Evolutionary conservation across 2,797 vertebrate genomes (phyloP).

Genomic region (Paratrypauchen microcephalus): DNA sequence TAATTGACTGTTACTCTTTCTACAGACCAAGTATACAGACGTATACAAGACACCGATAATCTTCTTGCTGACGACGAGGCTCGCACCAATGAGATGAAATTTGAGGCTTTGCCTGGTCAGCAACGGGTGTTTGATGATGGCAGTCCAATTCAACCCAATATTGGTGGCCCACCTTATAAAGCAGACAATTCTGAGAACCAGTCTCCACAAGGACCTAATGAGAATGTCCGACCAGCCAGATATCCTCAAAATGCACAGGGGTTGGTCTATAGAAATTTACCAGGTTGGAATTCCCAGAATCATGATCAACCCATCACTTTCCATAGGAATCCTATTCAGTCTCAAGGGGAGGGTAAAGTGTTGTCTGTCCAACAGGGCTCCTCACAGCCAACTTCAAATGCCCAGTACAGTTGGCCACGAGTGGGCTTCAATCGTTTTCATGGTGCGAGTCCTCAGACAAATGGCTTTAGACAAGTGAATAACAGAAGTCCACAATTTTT

Average conservation of each 20-base stretch:
- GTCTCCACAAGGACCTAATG: background rate
- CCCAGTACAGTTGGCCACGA: background rate
- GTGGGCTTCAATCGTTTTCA: background rate
- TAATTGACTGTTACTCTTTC: background rate
- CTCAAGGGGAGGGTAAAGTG: background rate
- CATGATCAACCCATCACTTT: background rate
- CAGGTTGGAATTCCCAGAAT: background rate
- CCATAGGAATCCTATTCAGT: slow-evolving; percentile 11
- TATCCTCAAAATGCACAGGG: no score
- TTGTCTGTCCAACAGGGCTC: background rate
- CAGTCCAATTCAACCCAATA: background rate
- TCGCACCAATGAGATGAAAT: background rate
- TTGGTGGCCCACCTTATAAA: background rate
- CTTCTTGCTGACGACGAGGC: background rate
- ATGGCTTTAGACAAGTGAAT: background rate
- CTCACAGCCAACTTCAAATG: background rate
- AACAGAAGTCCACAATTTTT: background rate
- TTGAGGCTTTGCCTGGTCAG: background rate
- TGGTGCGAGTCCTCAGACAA: background rate
- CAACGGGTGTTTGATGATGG: background rate
- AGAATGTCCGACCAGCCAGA: background rate
- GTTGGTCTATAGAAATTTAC: background rate
- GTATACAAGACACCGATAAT: fast-evolving
- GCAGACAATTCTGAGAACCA: no score
- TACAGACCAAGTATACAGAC: slow-evolving; percentile 14